Base-by-base conservation (phyloP, 2,113 vertebrate genomes). In the Mustela lutreola region DNA sequence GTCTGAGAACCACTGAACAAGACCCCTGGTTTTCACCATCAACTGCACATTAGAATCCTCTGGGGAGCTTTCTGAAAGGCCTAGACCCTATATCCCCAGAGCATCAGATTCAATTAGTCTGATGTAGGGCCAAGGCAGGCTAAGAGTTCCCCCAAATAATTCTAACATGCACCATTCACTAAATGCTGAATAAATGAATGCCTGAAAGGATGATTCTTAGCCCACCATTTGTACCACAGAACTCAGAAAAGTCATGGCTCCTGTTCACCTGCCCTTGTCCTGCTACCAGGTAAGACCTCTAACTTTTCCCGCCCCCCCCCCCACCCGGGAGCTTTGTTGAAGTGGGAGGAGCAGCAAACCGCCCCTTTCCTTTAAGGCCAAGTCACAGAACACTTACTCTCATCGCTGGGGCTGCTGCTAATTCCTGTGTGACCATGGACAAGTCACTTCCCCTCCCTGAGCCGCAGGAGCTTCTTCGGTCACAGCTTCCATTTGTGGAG, bases 271-370 rank as follows among this genome's bases (percentile, higher is more conserved):
- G 53, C 84, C 95, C 21, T 50, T 96, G 88, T 97, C 95, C 90
- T 95, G 80, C 85, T 76, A 96, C 81, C 73, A 97, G 96, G 97
- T 98, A 94, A 98, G 94, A 95, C 33, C 58, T 75, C 56, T 70
- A 26, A 80, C 53, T 96, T 97, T 26, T 24, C 1, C 60, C 60
- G 62, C 53, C 45, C 45, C 67, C 53, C 39, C 50, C 67, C 53
- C 45, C 50, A 62, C 53, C 45, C 50, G 4, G 15, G 28, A 94
- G 70, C 31, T 76, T 26, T 82, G 39, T 53, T 90, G 42, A 67
- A 87, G 36, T 5, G 45, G 28, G 28, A 90, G 18, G 62, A 5
- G 11, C 31, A 81, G 15, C 50, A 91, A 53, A 67, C 22, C 36
- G 28, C 11, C 83, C 70, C 62, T 60, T 71, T 39, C 65, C 22